These are phyloP conservation scores for Sinocyclocheilus anshuiensis DNA, from an alignment of 2,113 vertebrate species.

Conservation along the genomic window DNA sequence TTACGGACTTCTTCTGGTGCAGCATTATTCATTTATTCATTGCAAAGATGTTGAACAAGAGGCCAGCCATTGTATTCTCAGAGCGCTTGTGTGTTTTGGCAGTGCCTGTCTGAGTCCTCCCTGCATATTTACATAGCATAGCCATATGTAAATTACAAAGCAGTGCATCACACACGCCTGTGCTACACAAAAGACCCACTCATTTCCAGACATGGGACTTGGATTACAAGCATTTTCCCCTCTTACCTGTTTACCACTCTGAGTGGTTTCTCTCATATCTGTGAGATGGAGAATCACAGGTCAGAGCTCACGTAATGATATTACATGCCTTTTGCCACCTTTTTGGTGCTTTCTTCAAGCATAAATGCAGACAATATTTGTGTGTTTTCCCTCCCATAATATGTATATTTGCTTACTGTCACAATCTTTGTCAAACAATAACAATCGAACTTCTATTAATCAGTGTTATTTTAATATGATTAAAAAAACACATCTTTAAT, in stretches of 20 bases:
- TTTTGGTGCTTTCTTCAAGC: too few species aligned
- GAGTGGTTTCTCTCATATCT: background rate
- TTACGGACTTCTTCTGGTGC: slow-evolving; percentile 21
- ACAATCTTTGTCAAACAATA: background rate
- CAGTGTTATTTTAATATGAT: background rate
- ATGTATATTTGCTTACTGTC: background rate
- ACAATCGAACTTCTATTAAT: background rate
- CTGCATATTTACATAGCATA: slow-evolving; percentile 53
- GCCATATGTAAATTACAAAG: slow-evolving; percentile 39
- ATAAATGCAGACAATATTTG: background rate
- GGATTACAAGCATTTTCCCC: slow-evolving; percentile 45
- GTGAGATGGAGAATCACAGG: background rate
- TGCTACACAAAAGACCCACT: slow-evolving; percentile 39
- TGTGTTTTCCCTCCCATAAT: background rate
- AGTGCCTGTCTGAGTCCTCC: slow-evolving; percentile 44
- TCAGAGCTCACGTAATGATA: background rate
- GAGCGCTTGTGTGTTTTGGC: slow-evolving; percentile 32
- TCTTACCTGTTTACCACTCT: slow-evolving; percentile 32
- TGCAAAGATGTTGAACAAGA: slow-evolving; percentile 53
- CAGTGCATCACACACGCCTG: background rate
- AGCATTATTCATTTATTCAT: slow-evolving; percentile 62
- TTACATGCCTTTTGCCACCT: background rate
- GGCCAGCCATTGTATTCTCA: slow-evolving; percentile 27
- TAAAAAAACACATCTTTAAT: background rate
- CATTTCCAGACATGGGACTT: slow-evolving; percentile 51